These are phyloP conservation scores for Sycophila sp. DNA, from an alignment of 1,140 invertebrate species.

Conservation along the genomic window DNA sequence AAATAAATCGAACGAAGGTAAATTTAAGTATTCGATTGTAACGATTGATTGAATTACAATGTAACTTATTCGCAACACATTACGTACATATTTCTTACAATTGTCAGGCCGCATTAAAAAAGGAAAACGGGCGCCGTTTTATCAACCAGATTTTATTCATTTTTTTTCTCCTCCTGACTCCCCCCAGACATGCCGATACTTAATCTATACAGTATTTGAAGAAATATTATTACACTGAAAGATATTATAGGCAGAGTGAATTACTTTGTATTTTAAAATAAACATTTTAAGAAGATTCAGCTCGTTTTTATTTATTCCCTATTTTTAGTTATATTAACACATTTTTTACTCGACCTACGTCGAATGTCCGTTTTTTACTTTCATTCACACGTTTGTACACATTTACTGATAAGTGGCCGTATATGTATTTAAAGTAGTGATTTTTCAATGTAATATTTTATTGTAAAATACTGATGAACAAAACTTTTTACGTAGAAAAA, in stretches of 20 bases:
- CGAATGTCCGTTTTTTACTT: not conserved
- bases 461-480: no score
- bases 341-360: not conserved
- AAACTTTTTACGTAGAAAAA: not conserved
- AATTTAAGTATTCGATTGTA: conserved; percentile 33
- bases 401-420: no score
- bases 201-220: conserved; percentile 43
- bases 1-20: conserved; percentile 14
- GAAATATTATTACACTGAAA: conserved; percentile 39
- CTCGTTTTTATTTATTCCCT: conserved; percentile 13
- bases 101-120: conserved; percentile 32
- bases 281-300: conserved; percentile 40
- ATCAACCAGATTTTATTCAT: conserved; percentile 19
- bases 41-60: conserved; percentile 35
- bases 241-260: conserved; percentile 42
- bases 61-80: conserved; percentile 38
- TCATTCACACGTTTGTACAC: no score
- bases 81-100: conserved; percentile 36
- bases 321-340: not conserved
- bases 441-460: no score
- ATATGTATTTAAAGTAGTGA: no score
- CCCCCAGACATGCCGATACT: conserved; percentile 35
- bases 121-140: conserved; percentile 22
- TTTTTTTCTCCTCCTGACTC: conserved; percentile 10
- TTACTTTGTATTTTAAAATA: conserved; percentile 44